These are phyloP conservation scores for Porites lobata DNA, from an alignment of 92 coral and sea anemone species.

Conservation along the genomic window DNA sequence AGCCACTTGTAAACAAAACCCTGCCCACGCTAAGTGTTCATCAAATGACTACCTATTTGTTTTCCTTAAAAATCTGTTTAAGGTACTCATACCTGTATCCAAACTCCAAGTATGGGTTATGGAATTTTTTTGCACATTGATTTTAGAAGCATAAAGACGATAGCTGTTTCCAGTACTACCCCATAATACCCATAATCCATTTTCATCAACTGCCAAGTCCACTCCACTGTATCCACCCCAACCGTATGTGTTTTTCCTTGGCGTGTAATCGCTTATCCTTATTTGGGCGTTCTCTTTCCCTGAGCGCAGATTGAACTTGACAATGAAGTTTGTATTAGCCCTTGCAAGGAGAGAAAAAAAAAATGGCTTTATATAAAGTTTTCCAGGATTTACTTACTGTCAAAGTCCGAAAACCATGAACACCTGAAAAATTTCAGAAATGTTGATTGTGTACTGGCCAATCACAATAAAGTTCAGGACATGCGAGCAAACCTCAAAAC, in stretches of 20 bases:
- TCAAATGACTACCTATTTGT: too few relatives aligned
- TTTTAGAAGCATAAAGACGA: slow-evolving; percentile 20
- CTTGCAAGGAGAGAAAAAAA: neutral
- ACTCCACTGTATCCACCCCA: slow-evolving; percentile 31
- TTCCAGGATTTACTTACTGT: too few relatives aligned
- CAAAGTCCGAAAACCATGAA: too few relatives aligned
- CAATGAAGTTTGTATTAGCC: neutral
- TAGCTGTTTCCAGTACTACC: neutral
- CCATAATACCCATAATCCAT: slow-evolving; percentile 48
- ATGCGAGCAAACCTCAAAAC: too few relatives aligned
- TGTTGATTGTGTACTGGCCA: too few relatives aligned
- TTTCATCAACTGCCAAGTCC: slow-evolving; percentile 55
- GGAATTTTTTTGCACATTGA: slow-evolving; percentile 15
- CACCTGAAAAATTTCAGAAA: too few relatives aligned
- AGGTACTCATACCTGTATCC: neutral
- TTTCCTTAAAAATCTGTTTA: too few relatives aligned
- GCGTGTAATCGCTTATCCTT: neutral
- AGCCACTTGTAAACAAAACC: too few relatives aligned
- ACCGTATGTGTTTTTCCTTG: neutral
- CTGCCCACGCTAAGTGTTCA: too few relatives aligned
- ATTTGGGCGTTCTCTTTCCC: neutral
- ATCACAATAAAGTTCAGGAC: too few relatives aligned
- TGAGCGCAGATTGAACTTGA: slow-evolving; percentile 6
- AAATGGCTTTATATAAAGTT: too few relatives aligned
- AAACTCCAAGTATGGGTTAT: neutral